Evolutionary conservation across 2,113 vertebrate genomes (phyloP).

Genomic region (Gobius niger): DNA sequence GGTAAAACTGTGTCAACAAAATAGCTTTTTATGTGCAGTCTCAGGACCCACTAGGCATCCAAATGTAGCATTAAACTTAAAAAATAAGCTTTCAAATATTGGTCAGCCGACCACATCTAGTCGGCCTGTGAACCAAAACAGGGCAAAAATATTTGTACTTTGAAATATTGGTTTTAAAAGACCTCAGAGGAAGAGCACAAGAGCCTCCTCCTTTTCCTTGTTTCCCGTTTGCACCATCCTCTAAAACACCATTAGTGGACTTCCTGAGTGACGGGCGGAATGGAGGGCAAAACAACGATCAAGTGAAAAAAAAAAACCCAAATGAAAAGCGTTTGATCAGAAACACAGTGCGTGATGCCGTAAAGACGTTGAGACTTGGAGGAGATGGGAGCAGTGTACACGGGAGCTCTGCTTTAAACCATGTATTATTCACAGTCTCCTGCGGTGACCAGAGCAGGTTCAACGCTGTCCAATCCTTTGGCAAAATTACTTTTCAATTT

Average conservation of each 20-base stretch:
- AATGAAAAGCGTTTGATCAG: constrained; percentile 12
- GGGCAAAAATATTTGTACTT: constrained; percentile 2
- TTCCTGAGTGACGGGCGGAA: constrained; percentile 82
- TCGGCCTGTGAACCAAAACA: no score
- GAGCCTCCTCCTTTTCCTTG: constrained; percentile 51
- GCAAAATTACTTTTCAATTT: constrained; percentile 53
- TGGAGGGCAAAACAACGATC: constrained; percentile 1
- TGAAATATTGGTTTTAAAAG: constrained; percentile 14
- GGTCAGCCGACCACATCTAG: no score
- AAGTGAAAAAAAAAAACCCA: constrained; percentile 1
- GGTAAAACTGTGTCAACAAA: no score
- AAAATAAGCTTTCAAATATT: background rate
- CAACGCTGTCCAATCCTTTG: constrained; percentile 40
- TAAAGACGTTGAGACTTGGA: background rate
- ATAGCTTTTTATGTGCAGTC: no score
- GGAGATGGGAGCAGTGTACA: constrained; percentile 25
- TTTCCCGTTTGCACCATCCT: constrained; percentile 77
- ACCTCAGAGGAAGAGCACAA: constrained; percentile 63
- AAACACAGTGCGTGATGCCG: background rate
- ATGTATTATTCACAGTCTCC: constrained; percentile 61
- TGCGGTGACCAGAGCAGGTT: constrained; percentile 36
- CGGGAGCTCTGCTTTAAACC: constrained; percentile 44
- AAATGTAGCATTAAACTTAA: no score
- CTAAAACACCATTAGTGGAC: constrained; percentile 84
- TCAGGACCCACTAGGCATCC: no score